Evolutionary conservation across 2,888 invertebrate species (phyloP).

Genomic region (Rhagonycha lutea): DNA sequence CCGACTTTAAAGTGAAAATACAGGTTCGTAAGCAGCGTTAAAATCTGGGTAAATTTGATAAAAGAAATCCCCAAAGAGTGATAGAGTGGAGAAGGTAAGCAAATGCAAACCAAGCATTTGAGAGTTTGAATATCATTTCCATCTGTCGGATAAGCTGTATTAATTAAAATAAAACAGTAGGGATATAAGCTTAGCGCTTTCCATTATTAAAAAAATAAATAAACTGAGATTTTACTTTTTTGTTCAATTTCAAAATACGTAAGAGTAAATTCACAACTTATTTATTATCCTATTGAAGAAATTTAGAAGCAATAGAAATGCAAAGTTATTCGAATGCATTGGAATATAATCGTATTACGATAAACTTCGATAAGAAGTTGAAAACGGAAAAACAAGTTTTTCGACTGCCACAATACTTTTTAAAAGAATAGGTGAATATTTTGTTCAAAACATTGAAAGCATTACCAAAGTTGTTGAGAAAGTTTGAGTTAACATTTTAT

Average conservation of each 20-base stretch:
- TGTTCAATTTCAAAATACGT: not conserved
- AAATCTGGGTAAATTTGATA: not conserved
- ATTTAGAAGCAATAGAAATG: not conserved
- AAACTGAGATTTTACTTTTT: not conserved
- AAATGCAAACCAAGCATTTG: not conserved
- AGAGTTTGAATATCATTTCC: not conserved
- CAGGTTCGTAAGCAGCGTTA: not conserved
- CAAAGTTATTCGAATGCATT: not conserved
- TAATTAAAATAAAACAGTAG: not conserved
- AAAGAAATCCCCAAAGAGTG: not conserved
- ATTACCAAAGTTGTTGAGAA: not conserved
- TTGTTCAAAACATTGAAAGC: not conserved
- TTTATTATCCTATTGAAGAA: not conserved
- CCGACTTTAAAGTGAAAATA: not conserved
- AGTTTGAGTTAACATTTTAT: not conserved
- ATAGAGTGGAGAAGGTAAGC: not conserved
- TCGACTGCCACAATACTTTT: not conserved
- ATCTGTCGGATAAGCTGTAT: not conserved
- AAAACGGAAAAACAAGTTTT: not conserved
- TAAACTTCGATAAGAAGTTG: not conserved
- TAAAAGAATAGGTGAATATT: not conserved
- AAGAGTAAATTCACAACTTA: not conserved
- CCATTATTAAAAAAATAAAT: not conserved
- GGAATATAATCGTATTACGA: not conserved
- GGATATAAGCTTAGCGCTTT: not conserved